Percentiles rank a stretch among this genome's conserved stretches.
phyloP scores from a whole-genome alignment of 1,140 invertebrate genomes.

The Helicoverpa zea region DNA sequence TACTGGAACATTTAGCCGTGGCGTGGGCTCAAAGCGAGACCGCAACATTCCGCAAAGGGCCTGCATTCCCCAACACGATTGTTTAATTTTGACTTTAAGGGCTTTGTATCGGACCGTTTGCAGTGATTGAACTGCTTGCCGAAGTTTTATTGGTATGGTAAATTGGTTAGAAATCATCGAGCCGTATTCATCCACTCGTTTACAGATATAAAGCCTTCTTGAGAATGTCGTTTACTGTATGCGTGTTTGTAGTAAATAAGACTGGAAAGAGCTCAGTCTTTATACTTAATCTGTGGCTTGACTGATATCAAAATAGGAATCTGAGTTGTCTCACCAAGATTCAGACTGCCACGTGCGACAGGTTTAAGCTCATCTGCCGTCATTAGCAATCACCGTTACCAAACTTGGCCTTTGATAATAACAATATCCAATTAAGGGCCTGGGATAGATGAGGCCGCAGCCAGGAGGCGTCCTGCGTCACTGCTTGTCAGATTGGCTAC shows the following conservation, averaged over 20 bases:
- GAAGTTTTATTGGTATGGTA: slow-evolving; percentile 8
- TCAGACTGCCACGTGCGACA: neutral
- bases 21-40: slow-evolving; percentile 54
- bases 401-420: neutral
- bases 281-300: too few species aligned
- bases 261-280: too few species aligned
- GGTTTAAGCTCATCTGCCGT: neutral
- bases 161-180: neutral
- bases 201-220: neutral
- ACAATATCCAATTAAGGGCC: neutral
- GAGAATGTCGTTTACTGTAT: too few species aligned
- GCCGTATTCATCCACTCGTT: neutral
- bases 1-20: slow-evolving; percentile 48
- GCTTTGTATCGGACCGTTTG: slow-evolving; percentile 2
- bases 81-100: slow-evolving; percentile 39
- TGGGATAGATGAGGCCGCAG: neutral
- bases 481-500: neutral
- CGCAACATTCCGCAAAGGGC: slow-evolving; percentile 55
- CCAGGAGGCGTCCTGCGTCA: neutral
- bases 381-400: neutral
- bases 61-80: slow-evolving; percentile 41
- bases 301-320: too few species aligned
- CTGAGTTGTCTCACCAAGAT: neutral
- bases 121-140: neutral
- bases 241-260: too few species aligned